Evolutionary conservation across 2,113 vertebrate species (phyloP), one percentile per base, ranked within the genome.

Genomic region (Microtus pennsylvanicus): DNA sequence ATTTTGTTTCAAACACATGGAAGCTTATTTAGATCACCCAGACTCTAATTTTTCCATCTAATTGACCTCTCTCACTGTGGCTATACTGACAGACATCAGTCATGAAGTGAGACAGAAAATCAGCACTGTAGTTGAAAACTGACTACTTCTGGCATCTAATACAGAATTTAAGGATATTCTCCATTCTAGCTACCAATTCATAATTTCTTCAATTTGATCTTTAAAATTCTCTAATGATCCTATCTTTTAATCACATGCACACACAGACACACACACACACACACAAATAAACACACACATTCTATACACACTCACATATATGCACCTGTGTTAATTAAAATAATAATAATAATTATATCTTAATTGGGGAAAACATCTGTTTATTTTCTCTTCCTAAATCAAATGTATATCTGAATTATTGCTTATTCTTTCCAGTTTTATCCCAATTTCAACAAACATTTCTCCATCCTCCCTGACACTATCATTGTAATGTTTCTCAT

Each of bases 21-120:
- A 33, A n/a, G 3, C 74, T 70, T 75, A 65, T 61, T 97, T 47
- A 94, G 2, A 42, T 21, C 12, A 63, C n/a, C 5, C 17, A 85
- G 81, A 81, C 8, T 67, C 10, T 58, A 82, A 52, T 76, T 13
- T 89, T 45, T 47, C 65, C 55, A 80, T 5, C 5, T 13, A 85
- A 3, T 19, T 70, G 47, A 1, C 11, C 0, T 11, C 0, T 70
- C 74, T 65, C 5, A 42, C 22, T 42, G 17, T 35, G 7, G 11
- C 13, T 70, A 70, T 78, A 16, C 0, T 55, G 3, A 24, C 9
- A 85, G 58, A 87, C n/a, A 74, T 58, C 9, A 76, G 45, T 72
- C 35, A 83, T 50, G 12, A 12, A 50, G n/a, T 3, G 65, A 21
- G 11, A 12, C 0, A 35, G 35, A 35, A 87, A 24, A 28, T 7